phyloP scores from a whole-genome alignment of 2,888 invertebrate species.

The Crepidodera aurea region DNA sequence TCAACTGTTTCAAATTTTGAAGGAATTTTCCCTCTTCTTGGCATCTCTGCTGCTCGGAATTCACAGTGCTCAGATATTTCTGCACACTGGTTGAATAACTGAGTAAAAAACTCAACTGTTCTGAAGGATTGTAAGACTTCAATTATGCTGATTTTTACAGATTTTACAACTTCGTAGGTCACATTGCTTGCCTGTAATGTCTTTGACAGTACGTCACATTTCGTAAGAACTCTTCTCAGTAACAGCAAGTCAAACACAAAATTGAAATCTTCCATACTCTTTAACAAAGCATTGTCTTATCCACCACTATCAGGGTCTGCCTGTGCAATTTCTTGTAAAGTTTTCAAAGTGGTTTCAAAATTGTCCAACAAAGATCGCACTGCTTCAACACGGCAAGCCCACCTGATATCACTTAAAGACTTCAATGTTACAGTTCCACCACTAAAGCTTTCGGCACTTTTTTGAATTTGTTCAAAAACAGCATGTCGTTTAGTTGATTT shows the following conservation, averaged over 20 bases:
- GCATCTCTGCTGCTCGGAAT: not conserved
- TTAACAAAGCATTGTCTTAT: slow-evolving; percentile 18
- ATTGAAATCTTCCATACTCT: no score
- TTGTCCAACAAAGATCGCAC: slow-evolving; percentile 4
- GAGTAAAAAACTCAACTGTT: slow-evolving; percentile 11
- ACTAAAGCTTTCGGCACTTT: not conserved
- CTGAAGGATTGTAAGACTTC: slow-evolving; percentile 12
- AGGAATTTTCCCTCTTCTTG: slow-evolving; percentile 2
- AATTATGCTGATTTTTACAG: slow-evolving; percentile 16
- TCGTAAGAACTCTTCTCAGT: slow-evolving; percentile 23
- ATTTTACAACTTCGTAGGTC: slow-evolving; percentile 23
- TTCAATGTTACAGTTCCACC: slow-evolving; percentile 8
- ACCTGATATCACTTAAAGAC: slow-evolving; percentile 3
- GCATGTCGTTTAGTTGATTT: slow-evolving; percentile 13
- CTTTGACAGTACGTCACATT: slow-evolving; percentile 24
- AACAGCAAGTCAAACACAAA: slow-evolving; percentile 14
- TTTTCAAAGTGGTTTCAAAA: not conserved
- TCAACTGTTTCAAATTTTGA: not conserved
- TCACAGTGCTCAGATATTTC: slow-evolving; percentile 8
- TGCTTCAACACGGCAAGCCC: slow-evolving; percentile 7
- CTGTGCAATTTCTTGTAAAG: slow-evolving; percentile 9
- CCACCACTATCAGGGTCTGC: slow-evolving; percentile 3
- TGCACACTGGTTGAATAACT: not conserved
- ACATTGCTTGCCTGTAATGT: slow-evolving; percentile 20
- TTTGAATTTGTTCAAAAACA: slow-evolving; percentile 9